A percentile compares a stretch with the other conserved stretches of the same genome.
Evolutionary conservation across 2,113 vertebrate genomes (phyloP).

Genomic region (Gobiocypris rarus): DNA sequence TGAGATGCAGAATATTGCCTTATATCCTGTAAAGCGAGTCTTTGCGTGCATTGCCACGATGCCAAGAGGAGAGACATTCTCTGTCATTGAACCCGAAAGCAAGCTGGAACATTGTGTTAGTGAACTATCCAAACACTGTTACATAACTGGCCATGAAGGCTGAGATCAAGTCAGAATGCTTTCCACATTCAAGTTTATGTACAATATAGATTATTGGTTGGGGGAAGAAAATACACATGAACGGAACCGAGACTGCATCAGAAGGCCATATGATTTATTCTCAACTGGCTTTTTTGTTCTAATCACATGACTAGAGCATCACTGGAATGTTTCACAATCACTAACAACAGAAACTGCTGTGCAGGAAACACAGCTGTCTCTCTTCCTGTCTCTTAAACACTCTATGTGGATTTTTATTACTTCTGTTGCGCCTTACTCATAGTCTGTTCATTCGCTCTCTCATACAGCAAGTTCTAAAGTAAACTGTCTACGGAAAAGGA

Average conservation of each 20-base stretch:
- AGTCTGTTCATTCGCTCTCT: constrained; percentile 27
- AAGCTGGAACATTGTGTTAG: constrained; percentile 4
- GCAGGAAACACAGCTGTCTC: constrained; percentile 3
- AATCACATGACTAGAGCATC: constrained; percentile 48
- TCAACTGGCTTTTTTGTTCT: constrained; percentile 22
- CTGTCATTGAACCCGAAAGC: not conserved
- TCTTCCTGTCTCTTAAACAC: not conserved
- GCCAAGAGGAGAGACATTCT: not conserved
- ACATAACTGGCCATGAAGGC: not conserved
- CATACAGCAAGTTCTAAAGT: constrained; percentile 21
- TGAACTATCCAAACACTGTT: constrained; percentile 13
- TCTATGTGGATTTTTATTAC: not conserved
- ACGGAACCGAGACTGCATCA: constrained; percentile 19
- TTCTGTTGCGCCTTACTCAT: constrained; percentile 25
- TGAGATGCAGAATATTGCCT: not conserved
- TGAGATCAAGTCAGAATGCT: constrained; percentile 10
- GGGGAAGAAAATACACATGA: not conserved
- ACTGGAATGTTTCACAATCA: constrained; percentile 33
- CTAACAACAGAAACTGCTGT: not conserved
- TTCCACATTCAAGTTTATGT: not conserved
- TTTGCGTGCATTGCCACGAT: not conserved
- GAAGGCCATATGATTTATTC: constrained; percentile 45
- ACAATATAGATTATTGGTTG: not conserved
- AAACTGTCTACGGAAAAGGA: constrained; percentile 28
- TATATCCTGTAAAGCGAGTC: not conserved